Conservation (phyloP, 92 coral and sea anemone species). For the Epizoanthus fatuus region DNA sequence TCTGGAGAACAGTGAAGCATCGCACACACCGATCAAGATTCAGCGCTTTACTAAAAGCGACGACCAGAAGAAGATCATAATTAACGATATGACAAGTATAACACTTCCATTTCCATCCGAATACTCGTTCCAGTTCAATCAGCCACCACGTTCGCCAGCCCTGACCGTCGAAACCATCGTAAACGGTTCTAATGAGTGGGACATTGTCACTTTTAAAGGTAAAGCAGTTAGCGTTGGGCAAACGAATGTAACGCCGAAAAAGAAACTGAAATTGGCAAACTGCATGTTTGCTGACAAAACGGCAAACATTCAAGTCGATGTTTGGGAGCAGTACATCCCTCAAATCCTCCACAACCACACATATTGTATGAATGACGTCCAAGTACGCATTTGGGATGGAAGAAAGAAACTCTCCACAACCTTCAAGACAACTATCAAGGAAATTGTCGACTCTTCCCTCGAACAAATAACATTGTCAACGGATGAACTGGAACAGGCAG, state of each 20-base stretch:
- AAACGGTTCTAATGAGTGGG: conserved; percentile 17
- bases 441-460: background rate
- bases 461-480: background rate
- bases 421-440: conserved; percentile 12
- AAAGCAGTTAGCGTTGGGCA: conserved; percentile 29
- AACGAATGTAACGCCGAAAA: background rate
- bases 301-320: conserved; percentile 42
- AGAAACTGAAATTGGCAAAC: conserved; percentile 31
- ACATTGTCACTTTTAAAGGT: conserved; percentile 15
- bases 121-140: conserved; percentile 54
- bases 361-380: conserved; percentile 40
- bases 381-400: conserved; percentile 64
- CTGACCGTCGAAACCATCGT: conserved; percentile 3
- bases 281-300: conserved; percentile 25
- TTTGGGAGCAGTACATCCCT: conserved; percentile 52
- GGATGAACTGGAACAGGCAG: conserved; percentile 18
- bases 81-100: conserved; percentile 63
- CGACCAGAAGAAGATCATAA: conserved; percentile 58
- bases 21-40: conserved; percentile 28
- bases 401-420: conserved; percentile 67
- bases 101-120: conserved; percentile 52
- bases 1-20: conserved; percentile 6
- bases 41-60: conserved; percentile 46
- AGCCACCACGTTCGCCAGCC: conserved; percentile 17
- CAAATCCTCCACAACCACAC: conserved; percentile 43